A percentile compares a stretch with the other conserved stretches of the same genome.
phyloP scores from a whole-genome alignment of 2,113 vertebrate species.

The Ochotona curzoniae region DNA sequence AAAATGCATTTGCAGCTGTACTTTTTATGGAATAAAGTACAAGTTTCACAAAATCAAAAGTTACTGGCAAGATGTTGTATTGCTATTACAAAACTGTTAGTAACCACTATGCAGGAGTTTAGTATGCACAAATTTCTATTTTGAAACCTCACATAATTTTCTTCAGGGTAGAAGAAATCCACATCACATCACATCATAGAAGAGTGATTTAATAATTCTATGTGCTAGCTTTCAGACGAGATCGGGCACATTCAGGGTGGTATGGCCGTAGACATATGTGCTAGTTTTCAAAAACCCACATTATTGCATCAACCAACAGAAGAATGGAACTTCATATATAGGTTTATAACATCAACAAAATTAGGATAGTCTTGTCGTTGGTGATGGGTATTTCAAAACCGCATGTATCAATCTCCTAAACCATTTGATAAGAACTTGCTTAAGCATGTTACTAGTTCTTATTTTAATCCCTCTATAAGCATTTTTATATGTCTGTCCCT shows the following conservation, averaged over 20 bases:
- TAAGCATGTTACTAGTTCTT: slow-evolving; percentile 43
- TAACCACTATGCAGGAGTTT: slow-evolving; percentile 12
- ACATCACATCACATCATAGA: slow-evolving; percentile 54
- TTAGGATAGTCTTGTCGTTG: slow-evolving; percentile 4
- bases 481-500: background rate
- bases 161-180: slow-evolving; percentile 39
- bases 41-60: slow-evolving; percentile 45
- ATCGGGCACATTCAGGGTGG: too few relatives aligned
- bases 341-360: slow-evolving; percentile 32
- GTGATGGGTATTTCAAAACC: slow-evolving; percentile 34
- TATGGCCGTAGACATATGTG: too few relatives aligned
- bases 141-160: slow-evolving; percentile 54
- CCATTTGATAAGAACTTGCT: slow-evolving; percentile 30
- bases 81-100: slow-evolving; percentile 17
- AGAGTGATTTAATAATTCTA: slow-evolving; percentile 45
- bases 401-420: slow-evolving; percentile 40
- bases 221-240: slow-evolving; percentile 22
- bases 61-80: background rate
- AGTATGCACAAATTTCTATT: slow-evolving; percentile 43
- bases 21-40: background rate
- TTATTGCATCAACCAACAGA: slow-evolving; percentile 56
- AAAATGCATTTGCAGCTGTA: slow-evolving; percentile 29
- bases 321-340: slow-evolving; percentile 4
- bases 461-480: slow-evolving; percentile 58
- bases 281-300: background rate